These are phyloP conservation scores for Platichthys flesus DNA, from an alignment of 2,113 vertebrate genomes.

Conservation along the genomic window DNA sequence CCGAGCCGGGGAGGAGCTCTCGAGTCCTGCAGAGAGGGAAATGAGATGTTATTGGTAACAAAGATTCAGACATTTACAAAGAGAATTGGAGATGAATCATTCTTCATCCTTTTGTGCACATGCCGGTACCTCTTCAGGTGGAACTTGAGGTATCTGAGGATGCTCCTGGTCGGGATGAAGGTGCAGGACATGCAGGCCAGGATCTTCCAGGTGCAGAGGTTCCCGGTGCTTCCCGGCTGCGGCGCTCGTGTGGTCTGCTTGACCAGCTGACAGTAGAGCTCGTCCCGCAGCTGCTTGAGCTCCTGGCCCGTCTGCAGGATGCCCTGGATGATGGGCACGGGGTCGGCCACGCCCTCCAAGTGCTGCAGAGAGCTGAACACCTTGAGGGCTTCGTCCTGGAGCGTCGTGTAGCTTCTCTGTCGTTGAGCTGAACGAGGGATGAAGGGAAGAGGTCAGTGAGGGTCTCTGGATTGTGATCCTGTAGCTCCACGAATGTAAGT, in stretches of 20 bases:
- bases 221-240: slow-evolving; percentile 83
- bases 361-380: slow-evolving; percentile 95
- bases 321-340: slow-evolving; percentile 91
- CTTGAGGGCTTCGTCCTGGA: slow-evolving; percentile 95
- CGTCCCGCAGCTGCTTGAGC: slow-evolving; percentile 90
- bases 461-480: too few species aligned
- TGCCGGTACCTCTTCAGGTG: slow-evolving; percentile 89
- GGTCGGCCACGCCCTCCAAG: slow-evolving; percentile 89
- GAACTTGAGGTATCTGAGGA: slow-evolving; percentile 95
- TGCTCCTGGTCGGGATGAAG: slow-evolving; percentile 88
- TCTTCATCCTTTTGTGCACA: background rate
- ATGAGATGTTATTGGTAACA: background rate
- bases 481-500: background rate
- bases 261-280: slow-evolving; percentile 96
- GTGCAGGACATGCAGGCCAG: slow-evolving; percentile 93
- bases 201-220: slow-evolving; percentile 92
- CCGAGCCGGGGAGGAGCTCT: slow-evolving; percentile 89
- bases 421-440: slow-evolving; percentile 28
- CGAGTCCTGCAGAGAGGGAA: slow-evolving; percentile 80
- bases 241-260: slow-evolving; percentile 92
- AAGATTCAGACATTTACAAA: too few species aligned
- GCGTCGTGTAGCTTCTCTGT: slow-evolving; percentile 89
- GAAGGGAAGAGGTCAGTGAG: background rate
- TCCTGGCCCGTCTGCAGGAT: slow-evolving; percentile 93
- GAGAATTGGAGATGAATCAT: too few species aligned